phyloP scores from a whole-genome alignment of 2,888 invertebrate species.

The Microctonus aethiopoides region DNA sequence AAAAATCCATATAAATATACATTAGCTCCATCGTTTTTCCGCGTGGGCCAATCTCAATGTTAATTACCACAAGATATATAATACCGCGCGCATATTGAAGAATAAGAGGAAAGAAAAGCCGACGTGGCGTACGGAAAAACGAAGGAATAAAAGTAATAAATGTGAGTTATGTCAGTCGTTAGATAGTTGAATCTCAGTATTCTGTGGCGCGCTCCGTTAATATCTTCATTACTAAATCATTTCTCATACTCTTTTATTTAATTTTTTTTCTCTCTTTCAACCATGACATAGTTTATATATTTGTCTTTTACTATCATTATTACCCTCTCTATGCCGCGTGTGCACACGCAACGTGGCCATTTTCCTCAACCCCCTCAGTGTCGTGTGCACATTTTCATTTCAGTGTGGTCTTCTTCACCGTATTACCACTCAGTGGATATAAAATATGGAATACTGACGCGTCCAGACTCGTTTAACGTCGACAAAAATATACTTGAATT shows the following conservation, averaged over 20 bases:
- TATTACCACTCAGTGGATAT: background rate
- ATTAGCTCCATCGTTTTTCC: constrained; percentile 31
- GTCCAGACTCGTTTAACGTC: background rate
- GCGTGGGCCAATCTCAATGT: constrained; percentile 43
- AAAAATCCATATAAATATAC: background rate
- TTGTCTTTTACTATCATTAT: background rate
- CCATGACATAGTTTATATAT: background rate
- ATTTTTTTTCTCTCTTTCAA: constrained; percentile 34
- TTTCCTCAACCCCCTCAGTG: constrained; percentile 37
- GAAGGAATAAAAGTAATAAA: constrained; percentile 61
- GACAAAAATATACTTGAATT: background rate
- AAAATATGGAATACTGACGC: background rate
- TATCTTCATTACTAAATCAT: constrained; percentile 67
- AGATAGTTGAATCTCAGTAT: constrained; percentile 67
- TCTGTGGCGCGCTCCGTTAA: constrained; percentile 65
- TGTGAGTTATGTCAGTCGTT: constrained; percentile 65
- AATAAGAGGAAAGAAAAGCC: constrained; percentile 3
- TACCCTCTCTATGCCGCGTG: background rate
- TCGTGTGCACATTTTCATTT: constrained; percentile 47
- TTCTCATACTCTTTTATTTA: constrained; percentile 42
- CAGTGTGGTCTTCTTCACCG: background rate
- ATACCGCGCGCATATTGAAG: constrained; percentile 18
- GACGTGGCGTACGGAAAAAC: constrained; percentile 30
- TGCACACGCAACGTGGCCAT: constrained; percentile 16
- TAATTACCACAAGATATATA: constrained; percentile 42